A percentile compares a stretch with the other conserved stretches of the same genome.
phyloP scores from a whole-genome alignment of 2,888 invertebrate genomes.

The Plagiodera versicolora region DNA sequence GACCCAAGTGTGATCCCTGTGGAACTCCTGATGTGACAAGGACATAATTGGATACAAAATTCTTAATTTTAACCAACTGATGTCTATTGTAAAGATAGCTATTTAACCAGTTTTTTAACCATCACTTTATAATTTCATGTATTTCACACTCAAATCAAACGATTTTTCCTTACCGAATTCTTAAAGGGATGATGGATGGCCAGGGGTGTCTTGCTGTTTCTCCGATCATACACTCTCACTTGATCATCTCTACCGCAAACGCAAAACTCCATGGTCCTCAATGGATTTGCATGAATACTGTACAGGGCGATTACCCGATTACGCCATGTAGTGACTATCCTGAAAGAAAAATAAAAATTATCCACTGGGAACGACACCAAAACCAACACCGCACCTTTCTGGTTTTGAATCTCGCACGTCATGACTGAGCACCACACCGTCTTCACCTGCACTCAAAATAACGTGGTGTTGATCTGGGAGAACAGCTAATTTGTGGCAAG shows the following conservation, averaged over 20 bases:
- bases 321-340: constrained; percentile 62
- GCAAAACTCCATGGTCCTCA: constrained; percentile 74
- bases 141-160: too few relatives aligned
- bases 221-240: constrained; percentile 73
- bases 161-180: constrained; percentile 29
- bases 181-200: constrained; percentile 45
- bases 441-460: constrained; percentile 86
- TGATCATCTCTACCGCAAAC: constrained; percentile 81
- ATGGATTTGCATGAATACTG: constrained; percentile 84
- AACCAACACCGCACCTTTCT: too few relatives aligned
- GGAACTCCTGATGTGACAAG: too few relatives aligned
- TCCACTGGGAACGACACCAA: too few relatives aligned
- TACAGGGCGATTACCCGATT: constrained; percentile 75
- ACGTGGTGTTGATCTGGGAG: constrained; percentile 75
- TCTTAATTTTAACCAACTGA: too few relatives aligned
- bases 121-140: too few relatives aligned
- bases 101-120: too few relatives aligned
- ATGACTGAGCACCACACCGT: constrained; percentile 77
- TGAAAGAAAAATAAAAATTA: constrained; percentile 41
- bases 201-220: constrained; percentile 49
- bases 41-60: too few relatives aligned
- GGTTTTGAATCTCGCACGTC: constrained; percentile 77
- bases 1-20: too few relatives aligned
- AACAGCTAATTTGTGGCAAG: constrained; percentile 85
- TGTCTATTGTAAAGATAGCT: too few relatives aligned